These are phyloP conservation scores for Misgurnus anguillicaudatus DNA, from an alignment of 2,113 vertebrate species.

Conservation along the genomic window DNA sequence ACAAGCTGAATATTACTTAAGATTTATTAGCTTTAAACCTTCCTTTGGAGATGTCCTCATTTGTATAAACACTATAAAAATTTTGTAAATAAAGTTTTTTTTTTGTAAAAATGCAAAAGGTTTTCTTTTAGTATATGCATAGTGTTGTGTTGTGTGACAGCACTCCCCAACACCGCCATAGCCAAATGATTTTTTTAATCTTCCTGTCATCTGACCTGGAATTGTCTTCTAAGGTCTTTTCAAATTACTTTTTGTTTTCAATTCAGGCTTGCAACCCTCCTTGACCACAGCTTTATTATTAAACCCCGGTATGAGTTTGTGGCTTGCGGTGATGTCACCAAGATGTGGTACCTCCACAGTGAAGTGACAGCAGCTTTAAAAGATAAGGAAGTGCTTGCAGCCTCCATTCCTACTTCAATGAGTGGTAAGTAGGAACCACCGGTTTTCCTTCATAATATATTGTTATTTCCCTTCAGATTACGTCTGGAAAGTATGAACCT, in stretches of 20 bases:
- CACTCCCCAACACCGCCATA: no score
- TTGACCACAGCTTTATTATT: slow-evolving; percentile 67
- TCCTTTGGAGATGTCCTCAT: no score
- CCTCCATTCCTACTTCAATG: slow-evolving; percentile 63
- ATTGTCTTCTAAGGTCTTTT: background rate
- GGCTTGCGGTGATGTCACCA: slow-evolving; percentile 10
- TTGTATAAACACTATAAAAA: no score
- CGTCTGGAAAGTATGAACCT: background rate
- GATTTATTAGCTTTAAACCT: no score
- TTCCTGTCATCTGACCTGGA: background rate
- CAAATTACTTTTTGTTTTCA: background rate
- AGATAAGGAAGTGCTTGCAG: slow-evolving; percentile 62
- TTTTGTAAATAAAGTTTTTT: no score
- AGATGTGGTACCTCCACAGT: slow-evolving; percentile 54
- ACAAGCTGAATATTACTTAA: background rate
- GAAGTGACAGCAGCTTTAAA: slow-evolving; percentile 54
- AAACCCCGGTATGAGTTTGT: slow-evolving; percentile 66
- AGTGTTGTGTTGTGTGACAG: no score
- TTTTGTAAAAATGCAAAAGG: no score
- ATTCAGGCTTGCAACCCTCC: slow-evolving; percentile 67
- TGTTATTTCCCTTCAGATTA: background rate
- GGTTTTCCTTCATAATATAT: background rate
- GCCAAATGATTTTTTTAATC: no score
- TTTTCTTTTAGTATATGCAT: no score
- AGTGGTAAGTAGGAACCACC: slow-evolving; percentile 46